Conservation (phyloP, 2,797 vertebrate species). For the Microctenopoma lineatum region DNA sequence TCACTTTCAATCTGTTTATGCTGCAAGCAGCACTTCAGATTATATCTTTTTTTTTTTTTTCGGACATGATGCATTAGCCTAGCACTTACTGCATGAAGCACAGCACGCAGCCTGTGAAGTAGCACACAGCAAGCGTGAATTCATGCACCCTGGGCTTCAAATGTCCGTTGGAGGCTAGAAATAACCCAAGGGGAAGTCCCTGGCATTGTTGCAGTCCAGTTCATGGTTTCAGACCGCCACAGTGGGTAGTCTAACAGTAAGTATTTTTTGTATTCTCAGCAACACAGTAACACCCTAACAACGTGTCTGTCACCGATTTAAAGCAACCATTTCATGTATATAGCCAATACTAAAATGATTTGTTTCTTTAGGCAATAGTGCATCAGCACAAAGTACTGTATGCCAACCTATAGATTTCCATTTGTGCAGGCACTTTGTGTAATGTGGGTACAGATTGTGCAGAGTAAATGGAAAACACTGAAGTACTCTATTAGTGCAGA, state of each 20-base stretch:
- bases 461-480: slow-evolving; percentile 59
- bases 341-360: neutral
- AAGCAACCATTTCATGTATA: neutral
- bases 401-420: neutral
- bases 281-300: slow-evolving; percentile 18
- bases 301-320: neutral
- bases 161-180: slow-evolving; percentile 71
- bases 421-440: slow-evolving; percentile 17
- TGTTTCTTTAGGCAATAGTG: neutral
- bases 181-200: slow-evolving; percentile 81
- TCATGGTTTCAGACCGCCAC: slow-evolving; percentile 34
- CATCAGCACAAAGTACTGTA: neutral
- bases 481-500: slow-evolving; percentile 54
- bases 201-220: slow-evolving; percentile 57
- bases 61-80: slow-evolving; percentile 32
- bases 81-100: slow-evolving; percentile 37
- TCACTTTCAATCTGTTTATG: slow-evolving; percentile 41
- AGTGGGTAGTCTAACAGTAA: slow-evolving; percentile 15
- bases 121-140: slow-evolving; percentile 45
- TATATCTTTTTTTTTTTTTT: slow-evolving; percentile 17
- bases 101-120: neutral
- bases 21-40: slow-evolving; percentile 40
- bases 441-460: slow-evolving; percentile 43
- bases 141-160: slow-evolving; percentile 57
- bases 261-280: slow-evolving; percentile 12